Evolutionary conservation across 2,797 vertebrate species (phyloP).

Genomic region (Microchirus variegatus): DNA sequence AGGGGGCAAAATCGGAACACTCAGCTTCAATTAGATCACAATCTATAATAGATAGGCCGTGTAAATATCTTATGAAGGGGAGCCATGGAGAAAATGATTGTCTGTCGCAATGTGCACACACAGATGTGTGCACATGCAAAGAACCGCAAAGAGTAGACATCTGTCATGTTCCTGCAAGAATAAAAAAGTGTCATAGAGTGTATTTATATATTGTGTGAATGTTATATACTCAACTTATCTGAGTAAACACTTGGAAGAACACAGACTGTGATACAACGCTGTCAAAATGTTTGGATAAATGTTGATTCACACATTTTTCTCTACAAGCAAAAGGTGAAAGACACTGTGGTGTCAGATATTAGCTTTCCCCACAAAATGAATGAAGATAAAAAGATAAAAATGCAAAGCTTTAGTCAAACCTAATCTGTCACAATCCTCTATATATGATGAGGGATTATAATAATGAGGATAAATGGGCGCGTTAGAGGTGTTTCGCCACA

Average conservation of each 20-base stretch:
- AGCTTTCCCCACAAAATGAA: no score
- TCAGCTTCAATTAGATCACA: constrained; percentile 86
- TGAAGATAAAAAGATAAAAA: no score
- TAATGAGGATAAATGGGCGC: neutral
- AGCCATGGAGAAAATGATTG: constrained; percentile 81
- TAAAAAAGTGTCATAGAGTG: constrained; percentile 52
- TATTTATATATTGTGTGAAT: constrained; percentile 50
- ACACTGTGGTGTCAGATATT: no score
- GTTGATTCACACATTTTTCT: no score
- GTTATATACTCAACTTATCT: constrained; percentile 37
- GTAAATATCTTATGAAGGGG: constrained; percentile 83
- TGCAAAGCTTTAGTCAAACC: no score
- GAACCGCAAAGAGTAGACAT: constrained; percentile 37
- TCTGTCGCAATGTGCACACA: constrained; percentile 54
- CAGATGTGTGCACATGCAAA: constrained; percentile 19
- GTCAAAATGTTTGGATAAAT: no score
- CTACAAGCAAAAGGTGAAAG: no score
- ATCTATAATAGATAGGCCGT: constrained; percentile 77
- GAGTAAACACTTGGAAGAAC: neutral
- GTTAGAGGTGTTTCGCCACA: neutral
- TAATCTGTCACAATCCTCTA: no score
- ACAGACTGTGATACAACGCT: no score
- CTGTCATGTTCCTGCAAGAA: constrained; percentile 21
- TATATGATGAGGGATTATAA: neutral
- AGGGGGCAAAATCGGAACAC: constrained; percentile 79